These are phyloP conservation scores for Stenchaetothrips biformis DNA, from an alignment of 2,888 invertebrate species.

Conservation along the genomic window DNA sequence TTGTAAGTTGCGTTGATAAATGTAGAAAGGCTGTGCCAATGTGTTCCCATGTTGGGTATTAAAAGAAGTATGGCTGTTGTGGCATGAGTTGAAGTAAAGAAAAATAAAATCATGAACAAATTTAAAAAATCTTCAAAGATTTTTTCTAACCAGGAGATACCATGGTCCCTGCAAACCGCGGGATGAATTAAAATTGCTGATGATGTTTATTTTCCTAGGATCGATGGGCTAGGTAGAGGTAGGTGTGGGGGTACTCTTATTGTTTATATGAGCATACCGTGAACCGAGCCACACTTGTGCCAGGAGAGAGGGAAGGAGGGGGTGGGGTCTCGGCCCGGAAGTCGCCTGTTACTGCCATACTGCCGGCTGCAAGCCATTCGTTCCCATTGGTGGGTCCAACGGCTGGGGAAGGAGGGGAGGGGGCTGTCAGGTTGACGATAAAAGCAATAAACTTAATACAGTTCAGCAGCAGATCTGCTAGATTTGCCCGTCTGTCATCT, in stretches of 20 bases:
- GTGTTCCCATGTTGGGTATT: background rate
- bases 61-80: background rate
- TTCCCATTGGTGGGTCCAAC: background rate
- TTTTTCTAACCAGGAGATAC: background rate
- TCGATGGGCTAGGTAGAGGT: no score
- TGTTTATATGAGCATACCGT: no score
- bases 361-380: background rate
- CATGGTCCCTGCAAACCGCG: no score
- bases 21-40: background rate
- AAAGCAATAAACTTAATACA: no score
- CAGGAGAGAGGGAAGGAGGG: background rate
- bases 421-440: background rate
- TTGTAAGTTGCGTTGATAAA: background rate
- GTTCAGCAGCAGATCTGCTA: no score
- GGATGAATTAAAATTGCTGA: no score
- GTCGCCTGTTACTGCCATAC: conserved; percentile 4
- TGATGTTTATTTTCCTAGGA: no score
- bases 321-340: background rate
- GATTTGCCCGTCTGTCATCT: no score
- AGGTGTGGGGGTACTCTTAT: no score
- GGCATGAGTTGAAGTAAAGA: background rate
- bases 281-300: background rate
- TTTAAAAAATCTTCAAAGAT: background rate
- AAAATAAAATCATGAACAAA: background rate
- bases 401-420: background rate